These are phyloP conservation scores for Philopedon plagiatum DNA, from an alignment of 2,888 invertebrate species.

Conservation along the genomic window DNA sequence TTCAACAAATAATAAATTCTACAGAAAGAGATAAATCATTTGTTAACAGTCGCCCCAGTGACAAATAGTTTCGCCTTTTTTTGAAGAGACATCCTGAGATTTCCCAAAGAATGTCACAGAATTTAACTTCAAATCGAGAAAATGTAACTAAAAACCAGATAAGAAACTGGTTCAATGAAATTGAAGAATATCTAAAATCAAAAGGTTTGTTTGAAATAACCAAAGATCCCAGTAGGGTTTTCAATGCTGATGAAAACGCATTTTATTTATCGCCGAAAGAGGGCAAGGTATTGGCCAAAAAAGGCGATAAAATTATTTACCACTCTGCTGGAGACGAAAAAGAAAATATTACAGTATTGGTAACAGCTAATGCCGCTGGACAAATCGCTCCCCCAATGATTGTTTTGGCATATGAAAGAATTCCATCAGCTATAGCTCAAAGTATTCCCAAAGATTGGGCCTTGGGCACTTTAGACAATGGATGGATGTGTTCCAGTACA, in stretches of 20 bases:
- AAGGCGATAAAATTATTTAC: too few species aligned
- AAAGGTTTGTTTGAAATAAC: constrained; percentile 5
- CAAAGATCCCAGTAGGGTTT: constrained; percentile 2
- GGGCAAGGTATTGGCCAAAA: not conserved
- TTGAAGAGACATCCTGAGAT: constrained; percentile 6
- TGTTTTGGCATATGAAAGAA: not conserved
- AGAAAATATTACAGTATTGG: too few species aligned
- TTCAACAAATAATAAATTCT: not conserved
- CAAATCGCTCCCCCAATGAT: not conserved
- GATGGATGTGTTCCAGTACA: not conserved
- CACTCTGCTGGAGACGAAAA: too few species aligned
- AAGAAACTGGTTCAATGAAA: too few species aligned
- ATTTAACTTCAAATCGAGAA: constrained; percentile 2
- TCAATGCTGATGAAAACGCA: too few species aligned
- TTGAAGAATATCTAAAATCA: not conserved
- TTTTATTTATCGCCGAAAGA: too few species aligned
- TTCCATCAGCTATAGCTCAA: too few species aligned
- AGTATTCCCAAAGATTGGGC: not conserved
- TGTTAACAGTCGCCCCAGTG: constrained; percentile 10
- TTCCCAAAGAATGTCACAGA: not conserved
- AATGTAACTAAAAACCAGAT: constrained; percentile 14
- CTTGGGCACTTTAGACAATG: not conserved
- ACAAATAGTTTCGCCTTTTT: constrained; percentile 9
- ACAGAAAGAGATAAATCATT: constrained; percentile 1
- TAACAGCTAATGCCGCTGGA: not conserved